Evolutionary conservation across 2,797 vertebrate genomes (phyloP), one percentile per base, ranked within the genome.

Genomic region (Oreonectes daqikongensis): DNA sequence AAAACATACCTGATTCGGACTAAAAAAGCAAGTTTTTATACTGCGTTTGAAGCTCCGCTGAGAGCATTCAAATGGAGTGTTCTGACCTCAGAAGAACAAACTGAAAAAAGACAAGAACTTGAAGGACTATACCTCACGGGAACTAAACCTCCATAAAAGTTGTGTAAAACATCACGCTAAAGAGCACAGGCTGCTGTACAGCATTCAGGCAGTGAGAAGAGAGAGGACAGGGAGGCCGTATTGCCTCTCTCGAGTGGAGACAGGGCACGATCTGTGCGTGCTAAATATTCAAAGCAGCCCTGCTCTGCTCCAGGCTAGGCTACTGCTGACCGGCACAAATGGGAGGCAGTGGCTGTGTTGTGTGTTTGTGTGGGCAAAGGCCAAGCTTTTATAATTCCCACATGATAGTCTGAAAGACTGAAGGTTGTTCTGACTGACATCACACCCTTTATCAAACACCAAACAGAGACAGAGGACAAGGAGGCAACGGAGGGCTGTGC

Each of bases 201-300:
- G 48, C 48, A 50, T 20, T 2, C 60, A 50, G 55, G 44, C 14
- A 17, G 57, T 38, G 60, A 74, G 71, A 32, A 52, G 63, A 28
- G 42, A 72, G 32, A 35, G 60, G 10, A 28, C 57, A 22, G 4
- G 1, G 60, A 75, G 53, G 72, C 59, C 57, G 15, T 69, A 78
- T 20, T 71, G 68, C 24, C 50, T 79, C 65, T 75, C 6, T 64
- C 4, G 59, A 69, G 60, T 46, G 75, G 40, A 83, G 74, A 72
- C 75, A 59, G 63, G 71, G 40, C 71, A 67, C 5, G 48, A 61
- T 75, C 75, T 59, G 5, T 12, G 42, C 30, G 79, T 64, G 55
- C 46, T 84, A 74, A 79, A 81, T 77, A 83, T 77, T 81, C 77
- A 77, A 83, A 81, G 72, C 57, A 55, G 59, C 20, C 30, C 61